Evolutionary conservation across 2,797 vertebrate genomes (phyloP), one percentile per base, ranked within the genome.

Genomic region (Australoheros facetus): DNA sequence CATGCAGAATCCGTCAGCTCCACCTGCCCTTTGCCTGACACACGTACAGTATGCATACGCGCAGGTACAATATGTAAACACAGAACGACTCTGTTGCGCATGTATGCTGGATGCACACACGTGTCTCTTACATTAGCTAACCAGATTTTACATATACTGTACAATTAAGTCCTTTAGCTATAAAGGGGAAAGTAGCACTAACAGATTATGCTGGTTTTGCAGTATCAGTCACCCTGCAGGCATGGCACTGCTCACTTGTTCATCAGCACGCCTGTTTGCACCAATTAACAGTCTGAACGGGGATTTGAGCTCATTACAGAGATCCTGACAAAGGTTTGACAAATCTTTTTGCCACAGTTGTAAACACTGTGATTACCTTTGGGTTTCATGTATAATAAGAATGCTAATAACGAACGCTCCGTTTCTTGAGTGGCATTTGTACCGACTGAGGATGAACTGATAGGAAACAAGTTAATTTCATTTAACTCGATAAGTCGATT

Each of bases 1-100:
- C 75, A 77, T 85, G 78, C 77, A 79, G 79, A 79, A 77, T 59
- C 57, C 64, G 81, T 83, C 78, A 26, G 75, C 85, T 84, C 76
- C 71, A 14, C 69, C 73, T 71, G 78, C 66, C 82, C 86, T 86
- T 80, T 75, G 77, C 51, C 56, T 73, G 72, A 83, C 77, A 64
- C 48, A 32, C 6, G 4, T 55, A 79, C 75, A 70, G 28, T 32
- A 48, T 39, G 34, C 79, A 84, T 53, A 81, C 83, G 83, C 85
- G 87, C 81, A 79, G 48, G 62, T 66, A 69, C 64, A 69, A 77
- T 60, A 77, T 56, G 71, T 39, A 83, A 72, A 87, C 75, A 80
- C 60, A 30, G 39, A 71, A 17, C 66, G 19, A 56, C 66, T 60
- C 58, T n/a, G 58, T 53, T 69, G 56, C 42, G 39, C 21, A 14